Evolutionary conservation across 1,140 invertebrate species (phyloP), one percentile per base, ranked within the genome.

Genomic region (Drosophila setifemur): DNA sequence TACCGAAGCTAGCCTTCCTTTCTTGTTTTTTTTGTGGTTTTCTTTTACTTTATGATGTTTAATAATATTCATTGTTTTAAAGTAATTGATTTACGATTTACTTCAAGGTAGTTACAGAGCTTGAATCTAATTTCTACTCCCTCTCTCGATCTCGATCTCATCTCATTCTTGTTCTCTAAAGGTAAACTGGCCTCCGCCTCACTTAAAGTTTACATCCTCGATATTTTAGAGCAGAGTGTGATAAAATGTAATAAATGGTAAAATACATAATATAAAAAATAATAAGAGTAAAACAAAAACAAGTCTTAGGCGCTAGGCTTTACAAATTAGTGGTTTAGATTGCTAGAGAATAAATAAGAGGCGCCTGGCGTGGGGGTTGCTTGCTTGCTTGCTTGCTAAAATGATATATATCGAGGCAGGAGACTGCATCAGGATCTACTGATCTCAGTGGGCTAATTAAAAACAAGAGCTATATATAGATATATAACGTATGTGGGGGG

Each of bases 331-430:
- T 66, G 52, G 26, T 78, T 78, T 73, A 69, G 52, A 82, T 69
- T 48, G 42, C 78, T 82, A 86, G 43, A 86, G 55, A 83, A 83
- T 83, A 83, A 86, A 83, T 83, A 58, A 83, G 55, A 58, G 55
- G 44, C 25, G 73, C 54, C 44, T 70, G 21, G 42, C 53, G 29
- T 39, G 25, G 25, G 33, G 31, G 23, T 21, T 25, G 43, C 23
- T 61, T 33, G 47, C 16, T 54, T n/a, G n/a, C n/a, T n/a, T n/a
- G n/a, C n/a, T n/a, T n/a, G n/a, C n/a, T n/a, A n/a, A 45, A 43
- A 31, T 45, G 37, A 61, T 60, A 16, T 53, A 53, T n/a, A n/a
- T 47, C 47, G 49, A 53, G 43, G 57, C 44, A 61, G 55, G 61
- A n/a, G n/a, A 39, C 61, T 64, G 44, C 26, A 66, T 47, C 57